phyloP scores from a whole-genome alignment of 1,140 invertebrate genomes.

The Thalassaphorura encarpata region DNA sequence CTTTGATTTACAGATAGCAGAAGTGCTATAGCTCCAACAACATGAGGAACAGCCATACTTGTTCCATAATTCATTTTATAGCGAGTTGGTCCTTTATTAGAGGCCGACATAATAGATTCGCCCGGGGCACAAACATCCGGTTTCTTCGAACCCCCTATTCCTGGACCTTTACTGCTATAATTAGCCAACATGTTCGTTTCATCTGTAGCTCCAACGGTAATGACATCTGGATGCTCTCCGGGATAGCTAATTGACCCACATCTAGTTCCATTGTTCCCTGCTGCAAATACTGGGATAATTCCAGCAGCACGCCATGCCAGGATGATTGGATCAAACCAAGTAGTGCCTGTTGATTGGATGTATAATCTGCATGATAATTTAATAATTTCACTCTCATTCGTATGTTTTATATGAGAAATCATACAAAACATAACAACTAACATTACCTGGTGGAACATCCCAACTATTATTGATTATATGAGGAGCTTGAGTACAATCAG shows the following conservation, averaged over 20 bases:
- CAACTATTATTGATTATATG: no score
- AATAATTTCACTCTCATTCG: no score
- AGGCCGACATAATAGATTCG: background rate
- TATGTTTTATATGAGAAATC: no score
- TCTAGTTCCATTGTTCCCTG: background rate
- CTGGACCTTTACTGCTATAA: slow-evolving; percentile 4
- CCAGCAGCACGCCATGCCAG: background rate
- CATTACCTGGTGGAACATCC: no score
- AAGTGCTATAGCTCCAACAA: background rate
- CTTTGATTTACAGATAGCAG: background rate
- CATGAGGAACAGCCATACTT: slow-evolving; percentile 8
- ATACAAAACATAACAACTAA: no score
- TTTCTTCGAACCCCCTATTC: background rate
- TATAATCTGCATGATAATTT: no score
- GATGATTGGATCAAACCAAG: background rate
- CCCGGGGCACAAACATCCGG: slow-evolving; percentile 10
- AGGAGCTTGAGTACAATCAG: no score
- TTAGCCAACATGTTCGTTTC: background rate
- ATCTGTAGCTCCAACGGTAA: slow-evolving; percentile 11
- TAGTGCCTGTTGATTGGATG: no score
- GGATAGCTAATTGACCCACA: background rate
- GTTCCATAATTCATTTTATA: background rate
- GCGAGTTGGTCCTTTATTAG: background rate
- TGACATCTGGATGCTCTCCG: background rate
- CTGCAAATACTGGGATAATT: slow-evolving; percentile 5